phyloP scores from a whole-genome alignment of 2,113 vertebrate genomes.

The Myanophis thanlyinensis region DNA sequence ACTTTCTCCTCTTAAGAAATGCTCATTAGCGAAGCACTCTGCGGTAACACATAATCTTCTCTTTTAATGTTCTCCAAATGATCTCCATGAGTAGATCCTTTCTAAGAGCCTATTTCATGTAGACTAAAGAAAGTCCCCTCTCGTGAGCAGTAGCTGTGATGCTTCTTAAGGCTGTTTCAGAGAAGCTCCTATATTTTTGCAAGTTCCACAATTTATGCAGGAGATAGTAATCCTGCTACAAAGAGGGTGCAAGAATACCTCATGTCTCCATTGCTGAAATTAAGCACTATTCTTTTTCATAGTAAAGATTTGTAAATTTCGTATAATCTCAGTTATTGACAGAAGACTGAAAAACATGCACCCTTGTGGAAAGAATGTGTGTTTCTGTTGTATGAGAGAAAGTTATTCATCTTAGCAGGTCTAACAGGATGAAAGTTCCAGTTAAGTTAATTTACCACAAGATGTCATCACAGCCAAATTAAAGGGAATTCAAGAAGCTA shows the following conservation, averaged over 20 bases:
- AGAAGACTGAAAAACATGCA: background rate
- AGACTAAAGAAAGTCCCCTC: background rate
- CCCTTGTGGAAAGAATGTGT: background rate
- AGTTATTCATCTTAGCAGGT: background rate
- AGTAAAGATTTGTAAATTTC: background rate
- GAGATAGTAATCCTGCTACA: background rate
- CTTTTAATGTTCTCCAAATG: background rate
- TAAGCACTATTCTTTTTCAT: background rate
- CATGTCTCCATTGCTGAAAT: background rate
- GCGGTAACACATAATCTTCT: background rate
- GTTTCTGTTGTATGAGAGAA: background rate
- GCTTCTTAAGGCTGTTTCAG: background rate
- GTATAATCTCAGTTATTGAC: background rate
- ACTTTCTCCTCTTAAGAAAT: background rate
- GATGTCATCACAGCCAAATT: constrained; percentile 21
- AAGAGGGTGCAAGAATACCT: background rate
- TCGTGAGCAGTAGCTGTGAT: background rate
- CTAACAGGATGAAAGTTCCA: background rate
- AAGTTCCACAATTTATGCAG: background rate
- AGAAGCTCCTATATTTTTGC: background rate
- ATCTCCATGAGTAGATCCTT: background rate
- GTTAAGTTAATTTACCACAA: constrained; percentile 15
- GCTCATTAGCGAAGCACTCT: background rate
- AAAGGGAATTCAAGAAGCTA: background rate
- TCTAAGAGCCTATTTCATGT: background rate